Percentiles rank a stretch among this genome's conserved stretches.
Evolutionary conservation across 2,113 vertebrate genomes (phyloP).

Genomic region (Picathartes gymnocephalus): DNA sequence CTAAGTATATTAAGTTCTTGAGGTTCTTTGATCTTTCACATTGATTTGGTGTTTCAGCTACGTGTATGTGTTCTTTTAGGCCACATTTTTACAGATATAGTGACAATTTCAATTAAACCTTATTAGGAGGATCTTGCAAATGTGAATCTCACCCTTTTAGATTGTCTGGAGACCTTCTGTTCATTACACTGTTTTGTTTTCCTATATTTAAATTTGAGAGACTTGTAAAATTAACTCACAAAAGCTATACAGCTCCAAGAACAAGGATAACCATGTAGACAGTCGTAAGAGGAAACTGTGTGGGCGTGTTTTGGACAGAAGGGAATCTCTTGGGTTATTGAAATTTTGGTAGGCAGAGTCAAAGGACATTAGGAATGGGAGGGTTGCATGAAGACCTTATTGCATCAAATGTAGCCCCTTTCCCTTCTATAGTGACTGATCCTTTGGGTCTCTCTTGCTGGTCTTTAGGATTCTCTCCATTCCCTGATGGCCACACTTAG

Average conservation of each 20-base stretch:
- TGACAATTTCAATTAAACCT: background rate
- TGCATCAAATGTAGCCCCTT: background rate
- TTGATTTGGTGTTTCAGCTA: background rate
- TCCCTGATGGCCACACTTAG: conserved; percentile 89
- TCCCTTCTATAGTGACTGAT: background rate
- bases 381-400: background rate
- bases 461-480: conserved; percentile 86
- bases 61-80: background rate
- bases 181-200: background rate
- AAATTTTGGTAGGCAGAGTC: background rate
- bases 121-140: background rate
- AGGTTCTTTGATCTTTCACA: background rate
- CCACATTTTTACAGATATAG: background rate
- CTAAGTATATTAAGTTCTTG: background rate
- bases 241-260: background rate
- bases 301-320: background rate
- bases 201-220: background rate
- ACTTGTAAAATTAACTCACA: background rate
- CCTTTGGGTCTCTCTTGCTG: background rate
- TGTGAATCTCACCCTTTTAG: background rate
- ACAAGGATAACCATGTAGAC: background rate
- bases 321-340: background rate
- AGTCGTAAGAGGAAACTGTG: background rate
- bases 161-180: background rate
- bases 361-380: background rate